Conservation (phyloP, 2,797 vertebrate species). For the Leptodactylus fallax region DNA sequence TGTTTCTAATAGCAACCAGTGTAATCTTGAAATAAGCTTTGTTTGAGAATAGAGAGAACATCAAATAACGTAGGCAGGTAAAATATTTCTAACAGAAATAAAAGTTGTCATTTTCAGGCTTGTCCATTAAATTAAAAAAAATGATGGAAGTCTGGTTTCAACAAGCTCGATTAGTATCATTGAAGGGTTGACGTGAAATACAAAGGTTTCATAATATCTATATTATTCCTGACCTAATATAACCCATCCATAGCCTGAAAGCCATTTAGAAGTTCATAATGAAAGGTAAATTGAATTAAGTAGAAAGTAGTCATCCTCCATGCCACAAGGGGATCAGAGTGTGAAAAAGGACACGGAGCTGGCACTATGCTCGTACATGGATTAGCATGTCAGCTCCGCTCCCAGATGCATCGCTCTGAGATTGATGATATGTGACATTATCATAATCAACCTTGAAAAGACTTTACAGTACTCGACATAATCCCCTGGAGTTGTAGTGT, state of each 20-base stretch:
- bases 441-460: constrained; percentile 54
- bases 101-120: too few relatives aligned
- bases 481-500: constrained; percentile 8
- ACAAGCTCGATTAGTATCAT: too few relatives aligned
- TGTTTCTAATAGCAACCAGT: too few relatives aligned
- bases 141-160: too few relatives aligned
- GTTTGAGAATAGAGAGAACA: too few relatives aligned
- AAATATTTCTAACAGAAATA: too few relatives aligned
- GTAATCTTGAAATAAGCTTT: too few relatives aligned
- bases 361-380: constrained; percentile 29
- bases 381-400: constrained; percentile 47
- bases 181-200: too few relatives aligned
- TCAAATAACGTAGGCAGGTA: too few relatives aligned
- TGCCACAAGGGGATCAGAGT: constrained; percentile 21
- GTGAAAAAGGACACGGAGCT: constrained; percentile 22
- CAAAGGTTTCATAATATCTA: too few relatives aligned
- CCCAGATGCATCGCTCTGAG: constrained; percentile 44
- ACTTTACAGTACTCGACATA: constrained; percentile 25
- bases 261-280: constrained; percentile 21
- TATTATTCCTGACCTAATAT: too few relatives aligned
- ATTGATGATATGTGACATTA: constrained; percentile 61
- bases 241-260: neutral
- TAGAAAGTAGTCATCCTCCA: constrained; percentile 36
- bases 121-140: too few relatives aligned
- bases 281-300: constrained; percentile 33